Evolutionary conservation across 2,797 vertebrate genomes (phyloP).

Genomic region (Macroramphosus scolopax): DNA sequence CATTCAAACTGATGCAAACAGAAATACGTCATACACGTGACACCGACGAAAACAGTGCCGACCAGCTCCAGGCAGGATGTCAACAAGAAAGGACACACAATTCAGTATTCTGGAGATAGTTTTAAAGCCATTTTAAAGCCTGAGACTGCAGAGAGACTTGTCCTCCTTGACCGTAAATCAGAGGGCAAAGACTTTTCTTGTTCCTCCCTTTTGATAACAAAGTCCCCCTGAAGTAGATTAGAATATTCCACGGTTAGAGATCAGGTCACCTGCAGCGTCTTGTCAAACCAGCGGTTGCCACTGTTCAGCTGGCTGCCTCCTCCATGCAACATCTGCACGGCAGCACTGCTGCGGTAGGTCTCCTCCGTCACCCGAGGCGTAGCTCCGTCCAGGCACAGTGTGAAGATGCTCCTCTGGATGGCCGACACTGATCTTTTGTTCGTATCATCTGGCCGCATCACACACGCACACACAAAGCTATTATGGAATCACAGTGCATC

Average conservation of each 20-base stretch:
- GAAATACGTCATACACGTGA: no score
- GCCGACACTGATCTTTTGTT: conserved; percentile 87
- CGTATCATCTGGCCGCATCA: conserved; percentile 80
- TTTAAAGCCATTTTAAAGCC: no score
- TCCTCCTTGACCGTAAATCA: no score
- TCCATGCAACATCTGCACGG: conserved; percentile 88
- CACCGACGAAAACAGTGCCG: no score
- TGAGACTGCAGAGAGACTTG: no score
- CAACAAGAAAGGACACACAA: no score
- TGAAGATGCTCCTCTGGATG: conserved; percentile 94
- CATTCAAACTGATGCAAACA: conserved; percentile 14
- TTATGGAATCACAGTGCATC: neutral
- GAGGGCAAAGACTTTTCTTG: no score
- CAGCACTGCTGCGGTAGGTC: conserved; percentile 79
- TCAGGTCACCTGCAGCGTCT: conserved; percentile 97
- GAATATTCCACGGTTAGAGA: no score
- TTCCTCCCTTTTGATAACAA: neutral
- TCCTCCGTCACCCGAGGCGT: conserved; percentile 79
- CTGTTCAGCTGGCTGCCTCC: conserved; percentile 84
- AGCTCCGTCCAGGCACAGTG: conserved; percentile 84
- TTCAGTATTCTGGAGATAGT: no score
- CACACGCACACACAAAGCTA: neutral
- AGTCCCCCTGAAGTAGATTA: no score
- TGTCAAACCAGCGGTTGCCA: conserved; percentile 98
- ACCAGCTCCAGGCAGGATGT: no score